phyloP scores from a whole-genome alignment of 1,140 invertebrate genomes.

The Aphelenchoides besseyi region DNA sequence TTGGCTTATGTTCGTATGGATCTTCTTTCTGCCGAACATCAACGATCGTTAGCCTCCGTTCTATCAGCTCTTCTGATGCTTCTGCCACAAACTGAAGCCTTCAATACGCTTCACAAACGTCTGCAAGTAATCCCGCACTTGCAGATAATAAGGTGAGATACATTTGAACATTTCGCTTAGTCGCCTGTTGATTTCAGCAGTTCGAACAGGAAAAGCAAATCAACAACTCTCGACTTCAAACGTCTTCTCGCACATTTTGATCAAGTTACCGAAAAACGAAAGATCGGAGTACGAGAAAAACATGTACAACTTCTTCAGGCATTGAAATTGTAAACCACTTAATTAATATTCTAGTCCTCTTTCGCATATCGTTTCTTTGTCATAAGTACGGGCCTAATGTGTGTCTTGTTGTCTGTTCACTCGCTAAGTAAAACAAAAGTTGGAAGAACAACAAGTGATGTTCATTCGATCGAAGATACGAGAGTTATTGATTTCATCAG shows the following conservation, averaged over 20 bases:
- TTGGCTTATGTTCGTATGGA: slow-evolving; percentile 94
- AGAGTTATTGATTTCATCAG: too few relatives aligned
- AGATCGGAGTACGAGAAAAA: slow-evolving; percentile 1
- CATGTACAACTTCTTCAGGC: not conserved
- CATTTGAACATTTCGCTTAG: not conserved
- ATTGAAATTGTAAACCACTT: not conserved
- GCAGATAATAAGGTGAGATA: slow-evolving; percentile 31
- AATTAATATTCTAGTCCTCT: not conserved
- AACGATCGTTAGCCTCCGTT: slow-evolving; percentile 78
- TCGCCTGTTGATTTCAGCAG: slow-evolving; percentile 25
- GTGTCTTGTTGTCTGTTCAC: too few relatives aligned
- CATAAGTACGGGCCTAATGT: too few relatives aligned
- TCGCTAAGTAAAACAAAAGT: too few relatives aligned
- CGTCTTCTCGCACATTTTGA: slow-evolving; percentile 70
- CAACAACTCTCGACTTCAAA: slow-evolving; percentile 67
- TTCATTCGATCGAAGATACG: too few relatives aligned
- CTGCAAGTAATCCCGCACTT: slow-evolving; percentile 68
- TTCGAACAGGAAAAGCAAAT: slow-evolving; percentile 33
- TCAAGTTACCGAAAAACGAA: slow-evolving; percentile 59
- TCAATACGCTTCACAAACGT: slow-evolving; percentile 78
- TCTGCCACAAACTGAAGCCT: slow-evolving; percentile 92
- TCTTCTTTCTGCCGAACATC: slow-evolving; percentile 76
- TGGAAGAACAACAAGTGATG: too few relatives aligned
- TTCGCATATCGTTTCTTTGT: not conserved
- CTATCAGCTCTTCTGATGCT: slow-evolving; percentile 95